A percentile compares a stretch with the other conserved stretches of the same genome.
Conservation (phyloP, 1,140 invertebrate genomes). For the Hesperophylax magnus region DNA sequence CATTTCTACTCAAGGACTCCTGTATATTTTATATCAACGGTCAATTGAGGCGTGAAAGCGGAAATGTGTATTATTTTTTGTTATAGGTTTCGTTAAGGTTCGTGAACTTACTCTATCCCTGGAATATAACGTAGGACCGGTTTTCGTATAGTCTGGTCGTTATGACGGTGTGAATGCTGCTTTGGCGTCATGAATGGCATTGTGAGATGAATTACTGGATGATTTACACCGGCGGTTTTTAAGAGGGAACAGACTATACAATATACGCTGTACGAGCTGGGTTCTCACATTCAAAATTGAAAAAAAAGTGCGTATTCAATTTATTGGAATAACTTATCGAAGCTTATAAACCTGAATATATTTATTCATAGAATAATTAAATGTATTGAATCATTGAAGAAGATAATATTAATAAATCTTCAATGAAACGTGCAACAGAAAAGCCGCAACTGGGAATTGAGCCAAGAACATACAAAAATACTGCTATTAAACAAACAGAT, state of each 20-base stretch:
- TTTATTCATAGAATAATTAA: too few relatives aligned
- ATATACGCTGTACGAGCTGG: background rate
- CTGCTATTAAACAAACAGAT: too few relatives aligned
- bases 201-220: slow-evolving; percentile 34
- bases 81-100: slow-evolving; percentile 18
- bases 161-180: slow-evolving; percentile 20
- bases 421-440: too few relatives aligned
- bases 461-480: too few relatives aligned
- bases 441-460: too few relatives aligned
- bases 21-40: background rate
- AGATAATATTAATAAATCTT: too few relatives aligned
- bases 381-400: too few relatives aligned
- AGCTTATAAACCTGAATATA: too few relatives aligned
- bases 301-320: too few relatives aligned
- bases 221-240: slow-evolving; percentile 17
- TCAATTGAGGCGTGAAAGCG: background rate
- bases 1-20: too few relatives aligned
- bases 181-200: slow-evolving; percentile 33
- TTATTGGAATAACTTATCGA: too few relatives aligned
- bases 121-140: background rate
- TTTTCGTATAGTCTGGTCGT: slow-evolving; percentile 6
- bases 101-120: slow-evolving; percentile 7
- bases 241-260: slow-evolving; percentile 1
- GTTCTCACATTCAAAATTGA: too few relatives aligned
- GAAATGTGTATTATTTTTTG: slow-evolving; percentile 2